Conservation (phyloP, 2,888 invertebrate genomes). For the Actias luna region DNA sequence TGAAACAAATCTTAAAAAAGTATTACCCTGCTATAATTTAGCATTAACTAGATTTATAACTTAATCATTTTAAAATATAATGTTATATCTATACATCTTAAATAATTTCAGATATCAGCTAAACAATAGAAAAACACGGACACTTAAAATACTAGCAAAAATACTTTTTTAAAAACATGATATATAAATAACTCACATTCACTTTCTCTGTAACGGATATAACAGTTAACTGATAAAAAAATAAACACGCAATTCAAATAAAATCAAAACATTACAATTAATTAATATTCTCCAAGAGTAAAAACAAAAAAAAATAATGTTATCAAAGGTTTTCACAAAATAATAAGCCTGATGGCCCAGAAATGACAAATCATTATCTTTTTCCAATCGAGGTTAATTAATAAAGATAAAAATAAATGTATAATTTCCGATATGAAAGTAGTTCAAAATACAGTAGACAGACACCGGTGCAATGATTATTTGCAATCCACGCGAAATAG, state of each 20-base stretch:
- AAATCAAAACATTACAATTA: too few relatives aligned
- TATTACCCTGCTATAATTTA: too few relatives aligned
- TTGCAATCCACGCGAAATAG: neutral
- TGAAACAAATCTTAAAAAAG: neutral
- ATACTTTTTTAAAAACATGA: too few relatives aligned
- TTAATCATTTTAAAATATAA: neutral
- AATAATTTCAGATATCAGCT: too few relatives aligned
- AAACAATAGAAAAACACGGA: too few relatives aligned
- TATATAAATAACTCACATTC: too few relatives aligned
- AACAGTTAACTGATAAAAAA: too few relatives aligned
- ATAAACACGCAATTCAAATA: too few relatives aligned
- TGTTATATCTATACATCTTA: too few relatives aligned
- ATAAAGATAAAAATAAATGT: neutral
- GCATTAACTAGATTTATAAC: neutral
- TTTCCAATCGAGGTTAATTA: neutral
- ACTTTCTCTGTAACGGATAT: too few relatives aligned
- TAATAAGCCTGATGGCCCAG: neutral
- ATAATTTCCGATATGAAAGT: neutral
- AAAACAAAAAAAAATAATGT: neutral
- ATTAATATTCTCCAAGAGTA: neutral
- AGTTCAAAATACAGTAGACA: neutral
- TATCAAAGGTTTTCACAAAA: neutral
- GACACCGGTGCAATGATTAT: neutral
- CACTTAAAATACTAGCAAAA: too few relatives aligned
- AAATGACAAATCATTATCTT: neutral